These are phyloP conservation scores for Girardinus metallicus DNA, from an alignment of 2,797 vertebrate genomes.

Conservation along the genomic window DNA sequence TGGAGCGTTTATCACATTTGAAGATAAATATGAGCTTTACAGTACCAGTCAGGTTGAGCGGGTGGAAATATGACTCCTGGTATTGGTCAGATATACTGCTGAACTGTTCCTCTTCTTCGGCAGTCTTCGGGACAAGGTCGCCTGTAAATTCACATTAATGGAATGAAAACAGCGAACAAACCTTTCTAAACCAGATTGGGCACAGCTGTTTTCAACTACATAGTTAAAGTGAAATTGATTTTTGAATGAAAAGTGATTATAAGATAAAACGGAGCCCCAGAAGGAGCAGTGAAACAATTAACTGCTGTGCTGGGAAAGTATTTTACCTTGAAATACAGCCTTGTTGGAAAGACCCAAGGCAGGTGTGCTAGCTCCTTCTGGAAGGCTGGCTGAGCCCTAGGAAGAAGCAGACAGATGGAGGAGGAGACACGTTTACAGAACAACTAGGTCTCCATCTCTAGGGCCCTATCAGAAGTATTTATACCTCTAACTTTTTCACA, in stretches of 20 bases:
- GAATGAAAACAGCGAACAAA: conserved; percentile 9
- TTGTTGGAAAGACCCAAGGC: conserved; percentile 98
- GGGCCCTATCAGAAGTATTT: background rate
- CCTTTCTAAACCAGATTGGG: background rate
- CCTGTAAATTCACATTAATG: conserved; percentile 73
- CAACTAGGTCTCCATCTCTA: background rate
- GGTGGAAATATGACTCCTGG: conserved; percentile 89
- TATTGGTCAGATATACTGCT: conserved; percentile 86
- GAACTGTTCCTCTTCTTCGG: conserved; percentile 78
- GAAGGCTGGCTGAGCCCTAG: conserved; percentile 84
- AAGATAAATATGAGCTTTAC: conserved; percentile 9
- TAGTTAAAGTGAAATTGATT: conserved; percentile 13
- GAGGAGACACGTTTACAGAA: conserved; percentile 18
- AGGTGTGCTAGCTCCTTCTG: conserved; percentile 95
- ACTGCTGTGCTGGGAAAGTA: conserved; percentile 16
- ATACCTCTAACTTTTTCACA: background rate
- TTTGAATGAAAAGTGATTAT: conserved; percentile 34
- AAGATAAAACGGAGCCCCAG: conserved; percentile 14
- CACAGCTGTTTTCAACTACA: conserved; percentile 9
- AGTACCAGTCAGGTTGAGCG: conserved; percentile 88
- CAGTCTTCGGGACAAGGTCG: conserved; percentile 76
- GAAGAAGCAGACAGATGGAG: conserved; percentile 39
- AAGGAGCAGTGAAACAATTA: conserved; percentile 4
- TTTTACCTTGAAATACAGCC: conserved; percentile 93
- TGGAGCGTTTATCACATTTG: conserved; percentile 8